Evolutionary conservation across 2,888 invertebrate species (phyloP).

Genomic region (Apodemia mormo): DNA sequence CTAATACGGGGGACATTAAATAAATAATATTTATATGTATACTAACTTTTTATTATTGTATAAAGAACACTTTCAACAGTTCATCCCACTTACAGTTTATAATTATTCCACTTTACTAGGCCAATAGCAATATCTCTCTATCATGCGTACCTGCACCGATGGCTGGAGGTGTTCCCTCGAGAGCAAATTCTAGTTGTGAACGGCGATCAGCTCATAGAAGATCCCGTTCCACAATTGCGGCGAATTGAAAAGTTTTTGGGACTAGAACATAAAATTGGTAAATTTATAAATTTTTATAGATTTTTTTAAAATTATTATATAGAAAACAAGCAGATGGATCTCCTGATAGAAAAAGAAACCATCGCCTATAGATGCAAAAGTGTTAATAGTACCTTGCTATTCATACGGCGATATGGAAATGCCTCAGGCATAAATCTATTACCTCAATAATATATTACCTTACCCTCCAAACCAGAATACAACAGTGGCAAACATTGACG

Average conservation of each 20-base stretch:
- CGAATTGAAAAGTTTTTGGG: constrained; percentile 94
- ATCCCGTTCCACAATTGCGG: constrained; percentile 93
- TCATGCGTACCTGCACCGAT: constrained; percentile 93
- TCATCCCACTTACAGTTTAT: neutral
- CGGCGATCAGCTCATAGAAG: constrained; percentile 94
- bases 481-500: too few species aligned
- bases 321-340: too few species aligned
- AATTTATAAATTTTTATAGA: constrained; percentile 30
- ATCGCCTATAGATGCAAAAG: too few species aligned
- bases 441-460: too few species aligned
- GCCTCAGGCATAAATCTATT: too few species aligned
- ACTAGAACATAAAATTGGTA: constrained; percentile 82
- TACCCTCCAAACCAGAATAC: too few species aligned
- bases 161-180: constrained; percentile 96
- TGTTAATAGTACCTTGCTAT: too few species aligned
- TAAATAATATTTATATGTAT: too few species aligned
- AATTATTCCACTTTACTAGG: constrained; percentile 50
- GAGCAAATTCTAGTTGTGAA: constrained; percentile 97
- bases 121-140: constrained; percentile 95
- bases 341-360: too few species aligned
- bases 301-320: too few species aligned
- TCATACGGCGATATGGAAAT: too few species aligned
- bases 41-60: neutral
- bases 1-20: too few species aligned
- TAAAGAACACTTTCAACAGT: neutral